Conservation (phyloP, 64 coral and sea anemone genomes). For the Pocillopora verrucosa region DNA sequence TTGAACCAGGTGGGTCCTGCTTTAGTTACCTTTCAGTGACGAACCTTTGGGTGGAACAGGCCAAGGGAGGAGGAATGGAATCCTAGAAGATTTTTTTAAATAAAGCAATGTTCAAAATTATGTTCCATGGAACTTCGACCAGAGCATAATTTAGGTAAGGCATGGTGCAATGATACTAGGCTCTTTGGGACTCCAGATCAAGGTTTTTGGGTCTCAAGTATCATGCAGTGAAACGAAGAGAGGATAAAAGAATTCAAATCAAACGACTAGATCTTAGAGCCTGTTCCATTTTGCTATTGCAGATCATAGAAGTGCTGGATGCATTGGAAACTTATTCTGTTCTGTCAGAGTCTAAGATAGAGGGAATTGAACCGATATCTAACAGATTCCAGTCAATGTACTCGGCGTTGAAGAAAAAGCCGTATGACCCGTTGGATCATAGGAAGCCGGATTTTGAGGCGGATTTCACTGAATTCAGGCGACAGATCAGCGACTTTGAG, state of each 20-base stretch:
- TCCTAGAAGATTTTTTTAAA: too few species aligned
- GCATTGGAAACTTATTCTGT: constrained; percentile 89
- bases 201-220: too few species aligned
- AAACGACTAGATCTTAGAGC: too few species aligned
- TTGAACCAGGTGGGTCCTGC: constrained; percentile 63
- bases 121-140: too few species aligned
- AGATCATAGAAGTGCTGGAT: constrained; percentile 89
- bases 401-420: constrained; percentile 78
- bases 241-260: too few species aligned
- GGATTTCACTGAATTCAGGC: constrained; percentile 77
- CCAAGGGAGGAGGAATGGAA: too few species aligned
- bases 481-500: constrained; percentile 74
- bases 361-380: constrained; percentile 83
- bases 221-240: too few species aligned
- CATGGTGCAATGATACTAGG: too few species aligned
- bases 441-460: constrained; percentile 74
- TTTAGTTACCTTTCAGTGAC: not conserved
- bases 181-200: too few species aligned
- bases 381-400: constrained; percentile 85
- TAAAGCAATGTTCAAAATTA: too few species aligned
- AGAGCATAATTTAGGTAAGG: too few species aligned
- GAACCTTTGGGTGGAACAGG: too few species aligned
- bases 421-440: constrained; percentile 88
- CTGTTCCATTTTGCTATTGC: not conserved
- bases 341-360: constrained; percentile 89